phyloP scores from a whole-genome alignment of 2,113 vertebrate genomes.

The Copsychus sechellarum region DNA sequence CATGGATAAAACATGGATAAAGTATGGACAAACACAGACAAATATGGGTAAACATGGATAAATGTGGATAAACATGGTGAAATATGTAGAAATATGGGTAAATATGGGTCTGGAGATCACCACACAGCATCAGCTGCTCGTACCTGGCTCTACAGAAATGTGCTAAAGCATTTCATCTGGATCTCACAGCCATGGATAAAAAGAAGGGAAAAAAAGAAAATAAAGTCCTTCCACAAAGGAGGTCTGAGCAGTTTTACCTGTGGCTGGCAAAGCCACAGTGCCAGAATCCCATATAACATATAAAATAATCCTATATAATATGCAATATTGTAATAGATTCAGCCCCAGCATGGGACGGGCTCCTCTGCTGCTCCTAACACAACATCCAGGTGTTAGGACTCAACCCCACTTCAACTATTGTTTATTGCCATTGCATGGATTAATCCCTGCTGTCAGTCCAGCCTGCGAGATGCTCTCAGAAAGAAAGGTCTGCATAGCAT shows the following conservation, averaged over 20 bases:
- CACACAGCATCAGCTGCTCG: rapidly evolving
- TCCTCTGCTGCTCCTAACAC: not conserved
- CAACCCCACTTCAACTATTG: constrained; percentile 67
- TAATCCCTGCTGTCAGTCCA: constrained; percentile 77
- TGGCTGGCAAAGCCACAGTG: not conserved
- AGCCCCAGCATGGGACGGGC: not conserved
- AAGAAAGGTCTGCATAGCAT: constrained; percentile 76
- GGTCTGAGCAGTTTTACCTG: constrained; percentile 11
- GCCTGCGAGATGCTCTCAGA: constrained; percentile 66
- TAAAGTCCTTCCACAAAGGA: not conserved
- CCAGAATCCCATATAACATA: not conserved
- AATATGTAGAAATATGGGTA: no score
- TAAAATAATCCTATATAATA: no score
- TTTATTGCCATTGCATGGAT: constrained; percentile 68
- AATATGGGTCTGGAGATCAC: rapidly evolving
- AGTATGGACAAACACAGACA: no score
- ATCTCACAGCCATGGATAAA: not conserved
- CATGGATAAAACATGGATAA: not conserved
- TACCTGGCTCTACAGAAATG: not conserved
- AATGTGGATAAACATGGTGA: not conserved
- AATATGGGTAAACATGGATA: not conserved
- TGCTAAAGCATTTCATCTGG: not conserved
- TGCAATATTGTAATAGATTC: no score
- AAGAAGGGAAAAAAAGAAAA: not conserved
- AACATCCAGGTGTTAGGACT: constrained; percentile 72